Evolutionary conservation across 2,113 vertebrate species (phyloP), one percentile per base, ranked within the genome.

Genomic region (Rhinoptilus africanus): DNA sequence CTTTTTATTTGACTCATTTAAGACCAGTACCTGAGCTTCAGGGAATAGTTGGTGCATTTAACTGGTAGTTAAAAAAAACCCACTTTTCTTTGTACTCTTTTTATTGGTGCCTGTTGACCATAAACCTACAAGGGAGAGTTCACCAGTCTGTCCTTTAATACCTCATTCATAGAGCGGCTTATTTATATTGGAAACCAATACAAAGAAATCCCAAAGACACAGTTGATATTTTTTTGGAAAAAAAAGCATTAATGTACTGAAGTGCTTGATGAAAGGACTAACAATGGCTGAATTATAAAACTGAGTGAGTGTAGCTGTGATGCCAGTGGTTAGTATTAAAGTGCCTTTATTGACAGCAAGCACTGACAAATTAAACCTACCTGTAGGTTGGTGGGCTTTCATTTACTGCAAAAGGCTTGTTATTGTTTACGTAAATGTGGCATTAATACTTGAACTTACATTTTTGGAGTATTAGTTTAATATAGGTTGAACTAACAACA

Each of bases 91-190:
- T 94, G 50, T 85, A 39, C 45, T 91, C 39, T 79, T 85, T 92
- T 86, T 91, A 73, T 91, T 74, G 74, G 12, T 87, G 66, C 32
- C 77, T 91, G 80, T 91, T 96, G 92, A 82, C 77, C 80, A 87
- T 81, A 95, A 88, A 91, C 76, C 62, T 89, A 41, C 76, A 91
- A 89, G 48, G 30, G 51, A 91, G 66, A 93, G 86, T 75, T 96
- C 91, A 91, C 22, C 23, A 57, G 32, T 50, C 53, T 78, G 26
- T 53, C 51, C 89, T 92, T 89, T 87, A 79, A 89, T 89, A 82
- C 53, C 14, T 20, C 12, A 14, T 77, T 92, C 67, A 51, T 53
- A 74, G 22, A 47, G 56, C 21, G 28, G 74, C 62, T 91, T 82
- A 50, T 73, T 92, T 18, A 4, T 57, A 35, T 62, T 80, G 74